These are phyloP conservation scores for Pipistrellus kuhlii DNA, from an alignment of 2,797 vertebrate species.

Conservation along the genomic window DNA sequence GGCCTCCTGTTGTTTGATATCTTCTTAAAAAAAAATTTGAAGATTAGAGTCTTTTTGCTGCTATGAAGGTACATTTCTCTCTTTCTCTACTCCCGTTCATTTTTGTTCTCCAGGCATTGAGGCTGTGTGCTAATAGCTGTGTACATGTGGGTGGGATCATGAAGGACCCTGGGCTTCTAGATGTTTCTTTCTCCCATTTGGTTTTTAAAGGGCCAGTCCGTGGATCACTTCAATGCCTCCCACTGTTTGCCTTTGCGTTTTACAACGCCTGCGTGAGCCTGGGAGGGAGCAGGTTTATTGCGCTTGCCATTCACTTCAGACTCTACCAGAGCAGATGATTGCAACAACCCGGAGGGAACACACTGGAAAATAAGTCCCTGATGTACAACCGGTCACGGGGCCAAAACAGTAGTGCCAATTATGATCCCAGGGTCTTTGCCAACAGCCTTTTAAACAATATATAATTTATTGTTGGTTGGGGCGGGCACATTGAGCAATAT, in stretches of 20 bases:
- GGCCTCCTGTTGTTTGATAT: neutral
- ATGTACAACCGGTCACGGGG: constrained; percentile 85
- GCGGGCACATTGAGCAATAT: constrained; percentile 73
- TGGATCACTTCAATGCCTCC: constrained; percentile 84
- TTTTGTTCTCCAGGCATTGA: neutral
- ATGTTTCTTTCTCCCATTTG: constrained; percentile 63
- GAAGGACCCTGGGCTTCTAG: constrained; percentile 55
- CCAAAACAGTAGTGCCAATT: constrained; percentile 90
- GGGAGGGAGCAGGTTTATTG: constrained; percentile 83
- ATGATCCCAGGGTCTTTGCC: constrained; percentile 85
- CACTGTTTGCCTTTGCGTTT: constrained; percentile 84
- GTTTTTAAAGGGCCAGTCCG: constrained; percentile 81
- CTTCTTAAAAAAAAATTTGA: neutral
- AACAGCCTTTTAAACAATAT: constrained; percentile 80
- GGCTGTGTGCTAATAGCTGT: neutral
- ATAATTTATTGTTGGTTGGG: constrained; percentile 81
- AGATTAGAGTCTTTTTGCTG: neutral
- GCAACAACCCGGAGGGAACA: constrained; percentile 81
- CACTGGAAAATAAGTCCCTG: constrained; percentile 88
- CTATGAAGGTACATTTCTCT: neutral
- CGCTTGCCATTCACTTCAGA: constrained; percentile 85
- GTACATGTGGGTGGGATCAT: constrained; percentile 30
- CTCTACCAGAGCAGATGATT: constrained; percentile 86
- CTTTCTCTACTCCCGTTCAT: neutral
- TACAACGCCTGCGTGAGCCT: constrained; percentile 82